phyloP scores from a whole-genome alignment of 2,888 invertebrate genomes.

The Cataglyphis livida region DNA sequence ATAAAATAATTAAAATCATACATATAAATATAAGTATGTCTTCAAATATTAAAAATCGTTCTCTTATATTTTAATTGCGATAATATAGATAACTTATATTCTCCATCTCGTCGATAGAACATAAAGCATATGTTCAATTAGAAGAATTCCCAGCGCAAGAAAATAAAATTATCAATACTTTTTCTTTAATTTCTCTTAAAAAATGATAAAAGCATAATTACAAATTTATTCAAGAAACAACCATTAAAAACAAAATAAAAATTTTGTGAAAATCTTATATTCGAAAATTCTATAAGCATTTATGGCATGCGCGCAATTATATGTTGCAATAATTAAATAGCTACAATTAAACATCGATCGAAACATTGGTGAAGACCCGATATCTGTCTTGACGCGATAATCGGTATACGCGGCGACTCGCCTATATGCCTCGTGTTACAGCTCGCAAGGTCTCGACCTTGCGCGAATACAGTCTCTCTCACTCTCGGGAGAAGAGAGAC shows the following conservation, averaged over 20 bases:
- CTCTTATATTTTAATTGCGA: constrained; percentile 18
- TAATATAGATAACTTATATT: constrained; percentile 7
- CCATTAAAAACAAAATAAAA: background rate
- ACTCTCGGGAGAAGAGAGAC: constrained; percentile 39
- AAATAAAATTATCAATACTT: background rate
- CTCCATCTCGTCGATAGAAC: background rate
- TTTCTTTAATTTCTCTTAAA: background rate
- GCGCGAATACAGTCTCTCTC: constrained; percentile 56
- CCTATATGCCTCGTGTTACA: constrained; percentile 30
- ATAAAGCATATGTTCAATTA: constrained; percentile 9
- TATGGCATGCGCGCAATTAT: background rate
- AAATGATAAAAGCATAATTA: background rate
- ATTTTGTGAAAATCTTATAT: background rate
- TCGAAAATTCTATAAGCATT: background rate
- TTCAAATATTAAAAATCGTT: constrained; percentile 17
- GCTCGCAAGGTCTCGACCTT: constrained; percentile 71
- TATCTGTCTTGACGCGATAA: constrained; percentile 33
- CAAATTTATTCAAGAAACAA: background rate
- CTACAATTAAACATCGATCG: background rate
- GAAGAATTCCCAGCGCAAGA: background rate
- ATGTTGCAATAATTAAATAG: background rate
- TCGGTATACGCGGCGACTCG: constrained; percentile 24
- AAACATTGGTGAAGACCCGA: constrained; percentile 10
- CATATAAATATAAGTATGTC: constrained; percentile 19
- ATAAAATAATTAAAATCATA: background rate